Evolutionary conservation across 2,888 invertebrate species (phyloP), one percentile per base, ranked within the genome.

Genomic region (Cephus pulcher): DNA sequence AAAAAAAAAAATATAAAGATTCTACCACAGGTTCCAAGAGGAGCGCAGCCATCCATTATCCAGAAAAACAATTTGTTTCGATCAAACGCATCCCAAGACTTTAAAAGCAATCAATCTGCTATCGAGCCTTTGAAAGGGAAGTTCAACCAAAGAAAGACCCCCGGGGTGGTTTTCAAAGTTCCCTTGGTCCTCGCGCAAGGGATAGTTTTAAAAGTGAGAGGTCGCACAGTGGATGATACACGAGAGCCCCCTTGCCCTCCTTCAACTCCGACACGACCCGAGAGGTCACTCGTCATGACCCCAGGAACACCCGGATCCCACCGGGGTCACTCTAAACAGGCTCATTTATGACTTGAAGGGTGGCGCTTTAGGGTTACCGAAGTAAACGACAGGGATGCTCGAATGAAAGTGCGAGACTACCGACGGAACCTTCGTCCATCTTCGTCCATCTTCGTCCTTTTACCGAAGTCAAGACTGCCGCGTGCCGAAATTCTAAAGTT

Each of bases 31-130:
- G 2, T 11, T 71, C 12, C 71, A 11, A 23, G 9, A 33, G 71
- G 6, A 12, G 23, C 71, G 32, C 71, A 15, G 80, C 77, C 79
- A 81, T 83, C 79, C 80, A 81, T 81, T 81, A 79, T 78, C 78
- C 76, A 12, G 15, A 73, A 73, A 75, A 78, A 79, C 79, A 79
- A 56, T 80, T 80, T 76, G 80, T 78, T 73, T 78, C 75, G 81
- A 82, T 81, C 80, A 79, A 70, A 77, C 77, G 80, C 69, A 56
- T 71, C 71, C 71, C 76, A 74, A 78, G 80, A 80, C 79, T 79
- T 82, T 79, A 37, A 75, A 81, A 81, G 81, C 82, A 80, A 83
- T 83, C 80, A 82, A 83, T 82, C 80, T 75, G 78, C 79, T 82
- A 82, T 82, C 78, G 73, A 81, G 73, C 71, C 35, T 69, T 75